Evolutionary conservation across 92 coral and sea anemone genomes (phyloP).

Genomic region (Diadumene lineata): DNA sequence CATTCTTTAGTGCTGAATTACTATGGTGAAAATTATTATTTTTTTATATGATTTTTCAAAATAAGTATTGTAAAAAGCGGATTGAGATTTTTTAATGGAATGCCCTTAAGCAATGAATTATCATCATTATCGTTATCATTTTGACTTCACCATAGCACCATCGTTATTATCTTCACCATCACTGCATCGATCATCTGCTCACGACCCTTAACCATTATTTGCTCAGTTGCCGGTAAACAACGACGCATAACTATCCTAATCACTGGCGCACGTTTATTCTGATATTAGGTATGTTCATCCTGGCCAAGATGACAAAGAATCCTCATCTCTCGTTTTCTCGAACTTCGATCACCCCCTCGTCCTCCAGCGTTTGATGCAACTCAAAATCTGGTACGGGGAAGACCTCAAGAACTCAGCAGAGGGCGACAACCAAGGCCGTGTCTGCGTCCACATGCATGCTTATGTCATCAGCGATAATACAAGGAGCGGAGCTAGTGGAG

Average conservation of each 20-base stretch:
- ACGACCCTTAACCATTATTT: no score
- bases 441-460: conserved; percentile 26
- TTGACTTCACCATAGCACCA: not conserved
- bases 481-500: conserved; percentile 6
- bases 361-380: conserved; percentile 20
- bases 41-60: no score
- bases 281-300: conserved; percentile 45
- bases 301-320: conserved; percentile 29
- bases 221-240: no score
- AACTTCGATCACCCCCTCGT: conserved; percentile 29
- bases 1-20: no score
- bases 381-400: conserved; percentile 40
- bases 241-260: no score
- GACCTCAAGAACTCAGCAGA: conserved; percentile 39
- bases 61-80: no score
- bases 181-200: not conserved
- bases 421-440: conserved; percentile 39
- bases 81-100: no score
- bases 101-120: no score
- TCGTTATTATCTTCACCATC: no score
- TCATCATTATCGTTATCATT: not conserved
- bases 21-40: no score
- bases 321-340: conserved; percentile 26
- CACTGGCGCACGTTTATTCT: no score
- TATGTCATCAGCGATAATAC: conserved; percentile 5